Evolutionary conservation across 2,797 vertebrate genomes (phyloP).

Genomic region (Coilia nasus): DNA sequence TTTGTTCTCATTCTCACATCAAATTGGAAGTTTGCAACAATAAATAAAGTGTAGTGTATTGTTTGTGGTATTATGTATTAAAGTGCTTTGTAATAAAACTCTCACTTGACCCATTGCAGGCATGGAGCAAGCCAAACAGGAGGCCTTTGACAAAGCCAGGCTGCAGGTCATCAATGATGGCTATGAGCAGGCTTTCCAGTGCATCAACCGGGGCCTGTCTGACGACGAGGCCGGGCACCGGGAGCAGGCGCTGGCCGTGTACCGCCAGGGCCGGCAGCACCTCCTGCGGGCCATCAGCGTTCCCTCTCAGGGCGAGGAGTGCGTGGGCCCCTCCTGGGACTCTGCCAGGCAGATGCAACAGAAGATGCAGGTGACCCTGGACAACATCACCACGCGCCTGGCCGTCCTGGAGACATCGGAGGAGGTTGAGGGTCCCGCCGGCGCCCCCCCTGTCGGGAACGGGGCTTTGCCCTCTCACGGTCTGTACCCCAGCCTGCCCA

Average conservation of each 20-base stretch:
- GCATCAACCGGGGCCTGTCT: conserved; percentile 86
- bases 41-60: no score
- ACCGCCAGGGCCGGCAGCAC: conserved; percentile 85
- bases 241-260: conserved; percentile 81
- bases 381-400: conserved; percentile 86
- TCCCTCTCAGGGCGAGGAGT: conserved; percentile 74
- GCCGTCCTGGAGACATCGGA: conserved; percentile 76
- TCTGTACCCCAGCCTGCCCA: conserved; percentile 82
- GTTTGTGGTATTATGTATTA: no score
- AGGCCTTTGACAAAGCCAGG: conserved; percentile 79
- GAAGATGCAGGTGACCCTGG: conserved; percentile 93
- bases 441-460: not conserved
- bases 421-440: conserved; percentile 30
- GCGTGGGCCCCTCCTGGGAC: conserved; percentile 82
- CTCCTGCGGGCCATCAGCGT: conserved; percentile 84
- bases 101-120: conserved; percentile 46
- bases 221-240: conserved; percentile 86
- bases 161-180: conserved; percentile 89
- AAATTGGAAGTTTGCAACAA: no score
- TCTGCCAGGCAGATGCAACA: conserved; percentile 89
- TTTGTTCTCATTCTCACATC: no score
- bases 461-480: conserved; percentile 44
- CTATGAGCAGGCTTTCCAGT: conserved; percentile 87
- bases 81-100: no score
- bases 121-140: conserved; percentile 81